Conservation (phyloP, 2,797 vertebrate species). For the Chaunax sp. region DNA sequence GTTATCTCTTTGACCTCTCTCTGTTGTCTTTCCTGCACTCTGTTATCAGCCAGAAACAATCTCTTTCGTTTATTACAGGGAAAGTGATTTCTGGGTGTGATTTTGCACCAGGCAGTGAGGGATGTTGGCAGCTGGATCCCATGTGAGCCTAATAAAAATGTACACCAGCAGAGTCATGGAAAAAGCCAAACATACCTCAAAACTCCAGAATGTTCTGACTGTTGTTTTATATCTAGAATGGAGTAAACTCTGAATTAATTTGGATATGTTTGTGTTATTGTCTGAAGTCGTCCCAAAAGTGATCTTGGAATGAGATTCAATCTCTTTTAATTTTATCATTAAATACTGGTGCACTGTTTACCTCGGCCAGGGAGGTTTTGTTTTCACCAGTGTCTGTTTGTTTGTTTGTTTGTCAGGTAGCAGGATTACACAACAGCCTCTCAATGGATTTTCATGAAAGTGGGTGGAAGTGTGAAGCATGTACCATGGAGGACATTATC, state of each 20-base stretch:
- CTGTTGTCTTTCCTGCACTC: constrained; percentile 18
- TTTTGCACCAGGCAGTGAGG: constrained; percentile 1
- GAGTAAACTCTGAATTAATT: neutral
- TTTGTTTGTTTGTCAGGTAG: too few relatives aligned
- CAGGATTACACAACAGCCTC: too few relatives aligned
- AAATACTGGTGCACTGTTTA: too few relatives aligned
- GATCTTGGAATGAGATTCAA: too few relatives aligned
- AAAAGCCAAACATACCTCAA: constrained; percentile 32
- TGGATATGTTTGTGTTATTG: neutral
- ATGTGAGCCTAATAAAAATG: constrained; percentile 61
- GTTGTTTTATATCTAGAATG: neutral
- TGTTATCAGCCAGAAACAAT: constrained; percentile 40
- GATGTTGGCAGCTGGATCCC: constrained; percentile 47
- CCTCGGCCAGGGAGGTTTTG: too few relatives aligned
- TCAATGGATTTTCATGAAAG: too few relatives aligned
- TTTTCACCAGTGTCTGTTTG: too few relatives aligned
- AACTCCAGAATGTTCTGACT: neutral
- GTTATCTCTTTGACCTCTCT: constrained; percentile 5
- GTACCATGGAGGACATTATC: too few relatives aligned
- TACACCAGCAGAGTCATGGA: constrained; percentile 11
- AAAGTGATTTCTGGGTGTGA: neutral
- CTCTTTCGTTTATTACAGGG: constrained; percentile 9
- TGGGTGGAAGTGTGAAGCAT: too few relatives aligned
- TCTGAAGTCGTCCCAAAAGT: too few relatives aligned
- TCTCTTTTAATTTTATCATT: too few relatives aligned